Evolutionary conservation across 2,797 vertebrate species (phyloP), one percentile per base, ranked within the genome.

Genomic region (Lemur catta): DNA sequence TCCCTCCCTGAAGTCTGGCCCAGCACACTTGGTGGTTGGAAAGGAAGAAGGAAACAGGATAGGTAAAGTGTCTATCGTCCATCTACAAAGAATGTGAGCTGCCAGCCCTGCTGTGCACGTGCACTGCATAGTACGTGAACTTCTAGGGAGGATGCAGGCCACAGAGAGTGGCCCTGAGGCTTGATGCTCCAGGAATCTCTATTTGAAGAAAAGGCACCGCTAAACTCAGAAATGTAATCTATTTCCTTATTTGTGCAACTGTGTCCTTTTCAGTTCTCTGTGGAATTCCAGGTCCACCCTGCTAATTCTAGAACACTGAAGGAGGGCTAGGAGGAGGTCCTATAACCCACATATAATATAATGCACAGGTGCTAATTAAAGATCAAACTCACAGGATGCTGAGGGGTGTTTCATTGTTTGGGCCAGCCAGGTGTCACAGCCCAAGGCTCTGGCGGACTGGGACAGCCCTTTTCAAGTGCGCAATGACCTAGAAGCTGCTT

Each of bases 141-240:
- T 11, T 80, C 43, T 28, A 33, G 48, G 65, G 48, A 30, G n/a
- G 30, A 24, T 7, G 22, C 8, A 0, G 30, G 33, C 12, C 1
- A 0, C 46, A 4, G 20, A 59, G 7, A 9, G 3, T 26, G 41
- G 18, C 10, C 14, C 41, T 6, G 11, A 38, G 65, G 17, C 6
- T n/a, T 0, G 2, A 15, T 22, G 0, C 3, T 69, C 7, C 8
- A 14, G 57, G 33, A 38, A 7, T 17, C 38, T 75, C 48, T 43
- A 20, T 41, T 20, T 50, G 52, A 35, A 71, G 41, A 17, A 1
- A 52, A 63, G 38, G 28, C 2, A 3, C 82, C 2, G 38, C 43
- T 46, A 30, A 86, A 46, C 65, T 55, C 57, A 52, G 94, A 84
- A 63, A 46, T 33, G 2, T 7, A 4, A 30, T 75, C 43, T 72